Evolutionary conservation across 2,797 vertebrate species (phyloP), one percentile per base, ranked within the genome.

Genomic region (Myotis vivesi): DNA sequence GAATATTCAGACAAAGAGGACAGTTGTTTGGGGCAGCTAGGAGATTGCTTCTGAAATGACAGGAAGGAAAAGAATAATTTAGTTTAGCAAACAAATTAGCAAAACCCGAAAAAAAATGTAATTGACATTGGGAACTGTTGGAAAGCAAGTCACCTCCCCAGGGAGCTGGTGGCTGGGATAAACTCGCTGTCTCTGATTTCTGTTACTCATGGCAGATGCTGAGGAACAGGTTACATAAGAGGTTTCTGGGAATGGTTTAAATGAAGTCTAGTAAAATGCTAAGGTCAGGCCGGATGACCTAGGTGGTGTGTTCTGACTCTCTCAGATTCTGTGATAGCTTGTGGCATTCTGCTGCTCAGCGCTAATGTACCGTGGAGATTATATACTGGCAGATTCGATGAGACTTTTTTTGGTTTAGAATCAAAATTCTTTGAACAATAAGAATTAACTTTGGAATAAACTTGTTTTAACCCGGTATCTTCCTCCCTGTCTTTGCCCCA

Each of bases 211-310:
- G 93, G 62, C 86, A 84, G 77, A 89, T 84, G 75, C 83, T 84
- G 87, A 89, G 75, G 73, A 95, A 91, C 79, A 92, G 77, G 94
- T 95, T 97, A 41, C 79, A 92, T 51, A 68, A 93, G 90, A 97
- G 96, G 59, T 96, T 97, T 97, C 97, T 97, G 97, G 96, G 95
- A 96, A 97, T 75, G 76, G 85, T 93, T 96, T 94, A 91, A 94
- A 53, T 86, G 82, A 89, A 92, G 82, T 94, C 92, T 92, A 92
- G 75, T 96, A 86, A 97, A 95, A 97, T 73, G 94, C 5, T 44
- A 38, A 93, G 97, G 96, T 96, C 96, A 92, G 95, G 92, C 92
- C 46, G 59, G 30, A 25, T 94, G 96, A 96, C 96, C 94, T 91
- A 84, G 96, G 95, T 89, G 96, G 93, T 85, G 11, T 84, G 22